Evolutionary conservation across 2,113 vertebrate species (phyloP).

Genomic region (Azemiops feae): DNA sequence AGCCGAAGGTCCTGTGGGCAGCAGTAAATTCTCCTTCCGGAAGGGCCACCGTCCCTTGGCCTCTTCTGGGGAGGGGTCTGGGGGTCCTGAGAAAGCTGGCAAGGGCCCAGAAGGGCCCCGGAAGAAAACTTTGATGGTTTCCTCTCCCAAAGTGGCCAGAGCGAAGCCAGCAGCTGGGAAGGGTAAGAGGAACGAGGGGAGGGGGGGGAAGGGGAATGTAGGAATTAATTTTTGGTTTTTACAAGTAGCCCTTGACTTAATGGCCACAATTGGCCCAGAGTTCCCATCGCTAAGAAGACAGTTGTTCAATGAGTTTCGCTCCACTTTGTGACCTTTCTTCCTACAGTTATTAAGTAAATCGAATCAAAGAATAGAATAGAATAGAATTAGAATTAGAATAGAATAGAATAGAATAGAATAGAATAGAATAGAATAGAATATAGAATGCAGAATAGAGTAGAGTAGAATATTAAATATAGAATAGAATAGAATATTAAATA

Average conservation of each 20-base stretch:
- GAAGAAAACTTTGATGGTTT: constrained; percentile 76
- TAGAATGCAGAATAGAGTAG: no score
- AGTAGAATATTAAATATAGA: no score
- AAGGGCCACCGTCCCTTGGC: constrained; percentile 64
- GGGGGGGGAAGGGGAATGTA: neutral
- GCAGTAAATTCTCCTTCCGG: constrained; percentile 76
- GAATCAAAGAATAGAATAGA: no score
- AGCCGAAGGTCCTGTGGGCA: constrained; percentile 26
- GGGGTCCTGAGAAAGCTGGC: constrained; percentile 59
- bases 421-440: no score
- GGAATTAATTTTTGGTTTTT: neutral
- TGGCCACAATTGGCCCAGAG: no score
- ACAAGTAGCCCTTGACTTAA: neutral
- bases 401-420: no score
- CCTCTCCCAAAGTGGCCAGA: constrained; percentile 78
- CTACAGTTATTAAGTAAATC: no score
- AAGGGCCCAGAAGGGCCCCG: constrained; percentile 75
- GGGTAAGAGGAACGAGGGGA: constrained; percentile 69
- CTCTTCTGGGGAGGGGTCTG: constrained; percentile 29
- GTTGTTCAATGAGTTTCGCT: no score
- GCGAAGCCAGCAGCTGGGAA: constrained; percentile 57
- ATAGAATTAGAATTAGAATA: no score
- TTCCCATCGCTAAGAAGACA: no score
- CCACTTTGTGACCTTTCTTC: no score
- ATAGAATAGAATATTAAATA: no score